These are phyloP conservation scores for Bombus consobrinus DNA, from an alignment of 1,140 invertebrate species.

Conservation along the genomic window DNA sequence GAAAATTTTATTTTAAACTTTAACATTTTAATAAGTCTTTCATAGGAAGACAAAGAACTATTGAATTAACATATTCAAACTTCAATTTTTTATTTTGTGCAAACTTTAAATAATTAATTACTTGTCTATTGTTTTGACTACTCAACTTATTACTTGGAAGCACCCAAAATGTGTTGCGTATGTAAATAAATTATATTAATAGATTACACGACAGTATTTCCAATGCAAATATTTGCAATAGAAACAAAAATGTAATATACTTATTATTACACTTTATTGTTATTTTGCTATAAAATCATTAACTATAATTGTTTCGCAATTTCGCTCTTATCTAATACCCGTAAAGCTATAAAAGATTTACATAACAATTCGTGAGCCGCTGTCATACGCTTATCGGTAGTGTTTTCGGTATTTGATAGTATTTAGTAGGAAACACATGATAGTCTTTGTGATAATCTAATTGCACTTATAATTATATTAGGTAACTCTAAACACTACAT, in stretches of 20 bases:
- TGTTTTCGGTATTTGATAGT: neutral
- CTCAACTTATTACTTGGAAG: too few relatives aligned
- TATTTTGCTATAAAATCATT: neutral
- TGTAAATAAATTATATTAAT: too few relatives aligned
- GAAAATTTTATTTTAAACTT: too few relatives aligned
- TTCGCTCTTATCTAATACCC: neutral
- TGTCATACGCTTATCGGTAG: neutral
- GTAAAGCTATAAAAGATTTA: neutral
- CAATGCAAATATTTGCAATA: neutral
- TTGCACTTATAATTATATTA: neutral
- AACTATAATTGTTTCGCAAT: neutral
- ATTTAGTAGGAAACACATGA: too few relatives aligned
- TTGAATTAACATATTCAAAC: too few relatives aligned
- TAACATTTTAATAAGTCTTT: neutral
- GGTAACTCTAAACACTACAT: too few relatives aligned
- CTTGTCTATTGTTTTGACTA: too few relatives aligned
- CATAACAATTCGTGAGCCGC: neutral
- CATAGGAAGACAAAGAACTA: neutral
- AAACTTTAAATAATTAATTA: too few relatives aligned
- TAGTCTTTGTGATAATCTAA: neutral
- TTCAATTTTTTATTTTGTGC: too few relatives aligned
- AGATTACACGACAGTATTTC: too few relatives aligned
- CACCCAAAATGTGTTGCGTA: too few relatives aligned
- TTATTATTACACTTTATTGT: neutral
- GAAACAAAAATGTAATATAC: neutral